These are phyloP conservation scores for Lepidocyrtinus sp. DNA, from an alignment of 2,888 invertebrate genomes.

Conservation along the genomic window DNA sequence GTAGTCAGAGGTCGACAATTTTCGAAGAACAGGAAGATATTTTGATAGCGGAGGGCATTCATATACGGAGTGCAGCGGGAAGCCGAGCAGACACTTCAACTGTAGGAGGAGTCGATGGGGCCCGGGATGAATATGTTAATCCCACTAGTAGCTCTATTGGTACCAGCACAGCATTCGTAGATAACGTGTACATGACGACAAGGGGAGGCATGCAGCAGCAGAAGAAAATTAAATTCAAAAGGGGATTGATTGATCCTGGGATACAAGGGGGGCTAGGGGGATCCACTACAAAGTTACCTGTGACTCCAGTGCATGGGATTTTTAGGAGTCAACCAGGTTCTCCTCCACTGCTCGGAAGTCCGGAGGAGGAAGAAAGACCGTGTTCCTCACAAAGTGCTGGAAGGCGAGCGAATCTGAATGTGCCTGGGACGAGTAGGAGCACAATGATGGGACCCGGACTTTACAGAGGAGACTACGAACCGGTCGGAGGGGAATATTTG, in stretches of 20 bases:
- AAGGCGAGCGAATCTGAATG: conserved; percentile 21
- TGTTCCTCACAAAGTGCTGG: conserved; percentile 15
- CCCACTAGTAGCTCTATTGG: conserved; percentile 29
- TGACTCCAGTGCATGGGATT: conserved; percentile 43
- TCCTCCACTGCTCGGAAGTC: not conserved
- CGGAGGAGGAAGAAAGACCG: conserved; percentile 32
- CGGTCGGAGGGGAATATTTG: conserved; percentile 9
- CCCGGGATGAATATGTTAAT: conserved; percentile 21
- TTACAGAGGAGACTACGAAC: conserved; percentile 21
- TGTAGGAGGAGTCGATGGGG: not conserved
- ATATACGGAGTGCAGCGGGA: conserved; percentile 29
- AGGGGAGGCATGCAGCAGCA: conserved; percentile 20
- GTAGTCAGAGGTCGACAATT: conserved; percentile 19
- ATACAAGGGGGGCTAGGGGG: conserved; percentile 17
- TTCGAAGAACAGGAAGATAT: conserved; percentile 51
- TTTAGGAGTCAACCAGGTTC: conserved; percentile 10
- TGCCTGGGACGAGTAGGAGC: conserved; percentile 24
- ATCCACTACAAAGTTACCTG: conserved; percentile 40
- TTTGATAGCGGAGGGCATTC: conserved; percentile 47
- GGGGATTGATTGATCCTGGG: conserved; percentile 40
- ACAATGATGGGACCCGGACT: not conserved
- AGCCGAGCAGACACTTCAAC: conserved; percentile 20
- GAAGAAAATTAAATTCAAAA: conserved; percentile 43
- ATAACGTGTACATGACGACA: conserved; percentile 45
- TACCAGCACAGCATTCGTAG: conserved; percentile 39